Percentiles rank a stretch among this genome's conserved stretches.
Conservation (phyloP, 2,113 vertebrate species). For the Chaetorhynchus papuensis region DNA sequence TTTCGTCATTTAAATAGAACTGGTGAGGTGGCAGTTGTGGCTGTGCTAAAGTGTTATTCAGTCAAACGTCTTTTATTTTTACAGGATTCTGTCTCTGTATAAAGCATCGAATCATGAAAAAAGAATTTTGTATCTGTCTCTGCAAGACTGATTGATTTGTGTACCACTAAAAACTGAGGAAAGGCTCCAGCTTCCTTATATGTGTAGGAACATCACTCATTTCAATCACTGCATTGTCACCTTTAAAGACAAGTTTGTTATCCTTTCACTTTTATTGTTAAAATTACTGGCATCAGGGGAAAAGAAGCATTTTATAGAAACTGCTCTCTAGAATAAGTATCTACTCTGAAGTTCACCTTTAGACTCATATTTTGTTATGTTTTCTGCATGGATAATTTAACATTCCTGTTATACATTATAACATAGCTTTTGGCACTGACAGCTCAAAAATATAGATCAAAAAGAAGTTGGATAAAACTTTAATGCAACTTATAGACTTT, state of each 20-base stretch:
- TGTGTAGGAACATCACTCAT: background rate
- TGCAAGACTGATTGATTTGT: background rate
- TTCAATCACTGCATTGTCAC: background rate
- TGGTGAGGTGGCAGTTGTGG: background rate
- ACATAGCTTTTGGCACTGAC: background rate
- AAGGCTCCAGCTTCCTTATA: background rate
- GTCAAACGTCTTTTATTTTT: background rate
- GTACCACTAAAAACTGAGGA: background rate
- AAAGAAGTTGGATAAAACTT: background rate
- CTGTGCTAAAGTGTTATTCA: background rate
- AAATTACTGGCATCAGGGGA: background rate
- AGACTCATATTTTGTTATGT: background rate
- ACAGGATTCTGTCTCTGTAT: background rate
- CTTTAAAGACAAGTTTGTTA: constrained; percentile 18
- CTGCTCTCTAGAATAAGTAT: background rate
- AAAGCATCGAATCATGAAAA: background rate
- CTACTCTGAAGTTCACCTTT: background rate
- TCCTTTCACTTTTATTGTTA: background rate
- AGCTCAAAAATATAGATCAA: background rate
- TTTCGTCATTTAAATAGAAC: background rate
- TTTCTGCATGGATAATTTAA: background rate
- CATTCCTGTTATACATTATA: background rate
- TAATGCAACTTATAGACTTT: background rate
- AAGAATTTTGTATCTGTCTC: background rate
- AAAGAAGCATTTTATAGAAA: background rate